Evolutionary conservation across 2,888 invertebrate species (phyloP), one percentile per base, ranked within the genome.

Genomic region (Tinea pellionella): DNA sequence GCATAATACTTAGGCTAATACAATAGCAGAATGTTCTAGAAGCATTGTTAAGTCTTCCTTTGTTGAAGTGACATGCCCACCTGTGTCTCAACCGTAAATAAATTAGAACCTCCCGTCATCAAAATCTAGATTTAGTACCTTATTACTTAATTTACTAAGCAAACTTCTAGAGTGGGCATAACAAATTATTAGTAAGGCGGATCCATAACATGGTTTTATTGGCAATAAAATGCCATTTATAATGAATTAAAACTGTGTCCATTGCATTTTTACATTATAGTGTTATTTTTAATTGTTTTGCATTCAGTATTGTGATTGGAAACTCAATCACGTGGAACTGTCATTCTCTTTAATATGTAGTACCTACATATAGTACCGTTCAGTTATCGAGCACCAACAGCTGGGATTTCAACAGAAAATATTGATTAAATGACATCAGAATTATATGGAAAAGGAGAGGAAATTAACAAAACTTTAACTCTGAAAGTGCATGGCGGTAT

Each of bases 51-150:
- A 18, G 18, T 53, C 2, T n/a, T n/a, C 24, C 53, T 53, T 53
- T 53, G 53, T 53, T 53, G 24, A n/a, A 9, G 24, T 18, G 47
- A 16, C 47, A 47, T 15, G 9, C 9, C 15, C 47, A 47, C 47
- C 47, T 47, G 47, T 47, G 47, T 18, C 47, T 47, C n/a, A 47
- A 16, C 47, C 47, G 47, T 47, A 13, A 47, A 47, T 47, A 47
- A 47, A 47, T 47, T 47, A 47, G 47, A 9, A 47, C 9, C 47
- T 15, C 47, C 2, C 8, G 3, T 47, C 47, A 2, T 4, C 12
- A 6, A 43, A 43, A 47, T 13, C 9, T 47, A 47, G 47, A 47
- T n/a, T 47, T 47, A 6, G 18, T 18, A 4, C 47, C 2, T 8
- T 47, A 13, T 18, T n/a, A 37, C 37, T n/a, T 37, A 37, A 37